Conservation (phyloP, 2,113 vertebrate species). For the Myanophis thanlyinensis region DNA sequence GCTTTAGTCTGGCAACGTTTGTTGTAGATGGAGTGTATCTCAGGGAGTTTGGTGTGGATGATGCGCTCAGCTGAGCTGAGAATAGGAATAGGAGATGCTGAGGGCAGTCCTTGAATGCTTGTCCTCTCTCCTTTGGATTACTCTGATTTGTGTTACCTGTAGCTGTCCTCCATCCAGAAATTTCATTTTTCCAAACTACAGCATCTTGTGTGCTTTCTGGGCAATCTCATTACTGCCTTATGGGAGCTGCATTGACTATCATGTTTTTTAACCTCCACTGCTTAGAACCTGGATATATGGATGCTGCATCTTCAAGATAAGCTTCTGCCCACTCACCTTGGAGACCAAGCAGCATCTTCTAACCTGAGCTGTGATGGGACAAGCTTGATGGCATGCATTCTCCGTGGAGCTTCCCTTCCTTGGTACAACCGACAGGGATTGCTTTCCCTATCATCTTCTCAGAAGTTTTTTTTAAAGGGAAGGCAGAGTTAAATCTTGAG, state of each 20-base stretch:
- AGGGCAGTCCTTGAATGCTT: background rate
- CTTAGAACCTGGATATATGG: background rate
- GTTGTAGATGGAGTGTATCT: no score
- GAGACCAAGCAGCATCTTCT: background rate
- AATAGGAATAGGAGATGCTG: background rate
- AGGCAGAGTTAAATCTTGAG: background rate
- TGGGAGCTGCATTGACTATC: background rate
- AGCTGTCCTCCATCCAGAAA: background rate
- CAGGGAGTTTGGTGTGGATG: no score
- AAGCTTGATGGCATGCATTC: background rate
- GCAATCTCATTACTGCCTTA: background rate
- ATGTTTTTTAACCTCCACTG: background rate
- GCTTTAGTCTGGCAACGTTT: no score
- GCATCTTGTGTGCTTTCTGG: background rate
- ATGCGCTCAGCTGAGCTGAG: no score
- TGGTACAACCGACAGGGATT: background rate
- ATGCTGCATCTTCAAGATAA: background rate
- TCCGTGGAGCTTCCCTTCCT: background rate
- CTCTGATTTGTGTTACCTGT: background rate
- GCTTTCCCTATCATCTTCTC: background rate
- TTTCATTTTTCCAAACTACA: background rate
- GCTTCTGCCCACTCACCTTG: background rate
- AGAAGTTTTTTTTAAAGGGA: background rate
- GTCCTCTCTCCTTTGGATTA: background rate
- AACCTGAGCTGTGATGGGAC: background rate